Percentiles rank a stretch among this genome's conserved stretches.
Conservation (phyloP, 2,888 invertebrate genomes). For the Habrosyne pyritoides region DNA sequence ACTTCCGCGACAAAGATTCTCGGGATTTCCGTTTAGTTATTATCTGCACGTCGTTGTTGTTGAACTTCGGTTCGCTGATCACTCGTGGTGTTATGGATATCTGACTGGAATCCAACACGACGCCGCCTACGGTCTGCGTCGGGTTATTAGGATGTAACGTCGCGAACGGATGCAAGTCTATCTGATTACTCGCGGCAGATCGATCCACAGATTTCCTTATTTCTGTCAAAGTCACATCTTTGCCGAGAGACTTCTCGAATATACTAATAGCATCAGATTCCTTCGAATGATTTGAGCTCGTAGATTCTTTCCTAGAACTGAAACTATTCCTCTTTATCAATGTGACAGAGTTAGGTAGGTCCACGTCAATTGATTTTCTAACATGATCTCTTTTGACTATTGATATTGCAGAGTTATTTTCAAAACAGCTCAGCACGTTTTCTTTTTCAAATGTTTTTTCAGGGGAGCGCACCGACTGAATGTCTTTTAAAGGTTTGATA, state of each 20-base stretch:
- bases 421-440: constrained; percentile 78
- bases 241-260: constrained; percentile 78
- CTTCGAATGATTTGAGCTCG: constrained; percentile 74
- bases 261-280: constrained; percentile 79
- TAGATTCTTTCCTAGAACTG: constrained; percentile 75
- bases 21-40: constrained; percentile 62
- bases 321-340: constrained; percentile 77
- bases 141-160: constrained; percentile 64
- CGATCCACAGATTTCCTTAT: constrained; percentile 78
- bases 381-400: constrained; percentile 78
- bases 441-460: constrained; percentile 74
- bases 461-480: constrained; percentile 73
- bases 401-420: constrained; percentile 80
- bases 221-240: constrained; percentile 78
- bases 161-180: constrained; percentile 72
- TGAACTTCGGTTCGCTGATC: constrained; percentile 48
- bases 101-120: constrained; percentile 67
- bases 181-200: constrained; percentile 47
- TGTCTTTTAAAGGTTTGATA: constrained; percentile 73
- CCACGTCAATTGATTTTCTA: constrained; percentile 75
- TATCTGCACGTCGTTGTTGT: constrained; percentile 52
- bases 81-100: constrained; percentile 72
- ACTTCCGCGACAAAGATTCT: constrained; percentile 62
- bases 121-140: constrained; percentile 50
- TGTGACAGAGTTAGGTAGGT: constrained; percentile 75